Base-by-base conservation (phyloP, 2,888 invertebrate genomes). In the Drosophila mimetica region DNA sequence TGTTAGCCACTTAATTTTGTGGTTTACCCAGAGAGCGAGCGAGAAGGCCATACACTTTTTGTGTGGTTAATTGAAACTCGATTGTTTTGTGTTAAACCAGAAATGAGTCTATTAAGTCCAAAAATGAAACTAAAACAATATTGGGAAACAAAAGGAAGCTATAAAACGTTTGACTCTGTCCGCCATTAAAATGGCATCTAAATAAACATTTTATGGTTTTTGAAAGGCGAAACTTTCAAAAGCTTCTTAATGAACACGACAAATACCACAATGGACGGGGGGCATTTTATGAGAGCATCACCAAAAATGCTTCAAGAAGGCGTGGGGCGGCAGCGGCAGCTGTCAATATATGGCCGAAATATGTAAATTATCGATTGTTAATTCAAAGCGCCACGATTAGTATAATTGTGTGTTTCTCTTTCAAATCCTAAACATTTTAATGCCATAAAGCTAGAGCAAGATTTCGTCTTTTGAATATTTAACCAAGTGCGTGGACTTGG, bases 1-100 rank as follows among this genome's bases (percentile, higher is more conserved):
- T 83, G 90, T 88, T 84, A 71, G 86, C 90, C 90, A 90, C 89
- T 90, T 90, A 86, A 89, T 89, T 89, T 87, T 87, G 89, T 84
- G 90, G 90, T 83, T 83, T 76, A 58, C 70, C 76, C 65, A 55
- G 61, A 64, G 61, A 64, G n/a, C n/a, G 11, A 69, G 37, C 66
- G 46, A 55, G 30, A 48, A 4, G 22, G 16, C 48, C 37, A 30
- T 50, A 36, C 36, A 48, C 25, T 48, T 53, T 52, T 37, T 58
- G 39, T 60, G 65, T 37, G 66, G 74, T 65, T 85, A 84, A 87
- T 82, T 82, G 88, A 82, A 87, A 70, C 79, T 85, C 69, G 79
- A 70, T 73, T 73, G 70, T 52, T 69, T 48, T 73, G 73, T 63
- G 73, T 72, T 72, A 39, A 72, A 70, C 73, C 73, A 73, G 65